phyloP scores from a whole-genome alignment of 2,113 vertebrate species.

The Psilopogon haemacephalus region DNA sequence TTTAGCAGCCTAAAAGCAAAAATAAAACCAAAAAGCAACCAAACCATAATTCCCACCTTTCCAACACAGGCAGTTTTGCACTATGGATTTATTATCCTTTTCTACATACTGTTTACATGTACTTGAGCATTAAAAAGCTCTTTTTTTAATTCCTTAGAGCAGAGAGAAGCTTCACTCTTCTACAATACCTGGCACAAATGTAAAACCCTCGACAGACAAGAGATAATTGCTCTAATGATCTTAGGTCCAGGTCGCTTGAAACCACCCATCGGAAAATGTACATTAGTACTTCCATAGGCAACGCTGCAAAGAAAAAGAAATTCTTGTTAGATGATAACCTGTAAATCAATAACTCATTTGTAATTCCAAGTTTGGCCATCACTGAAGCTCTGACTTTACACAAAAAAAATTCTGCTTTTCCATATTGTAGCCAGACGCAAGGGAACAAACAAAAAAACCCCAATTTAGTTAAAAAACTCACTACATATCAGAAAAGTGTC shows the following conservation, averaged over 20 bases:
- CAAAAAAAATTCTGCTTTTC: background rate
- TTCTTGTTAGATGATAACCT: background rate
- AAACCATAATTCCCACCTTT: background rate
- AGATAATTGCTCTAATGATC: constrained; percentile 92
- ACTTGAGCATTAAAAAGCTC: background rate
- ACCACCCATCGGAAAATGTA: constrained; percentile 99
- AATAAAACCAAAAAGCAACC: background rate
- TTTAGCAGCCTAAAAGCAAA: background rate
- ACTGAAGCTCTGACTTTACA: background rate
- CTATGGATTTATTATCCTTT: background rate
- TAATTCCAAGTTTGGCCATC: background rate
- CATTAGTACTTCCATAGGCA: constrained; percentile 95
- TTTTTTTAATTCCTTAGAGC: background rate
- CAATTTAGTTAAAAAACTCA: background rate
- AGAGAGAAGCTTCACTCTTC: background rate
- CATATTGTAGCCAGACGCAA: background rate
- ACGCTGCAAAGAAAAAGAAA: constrained; percentile 69
- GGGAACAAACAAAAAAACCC: background rate
- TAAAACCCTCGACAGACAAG: constrained; percentile 97
- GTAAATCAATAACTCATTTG: background rate
- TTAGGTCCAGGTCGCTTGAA: constrained; percentile 94
- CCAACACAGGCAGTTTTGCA: background rate
- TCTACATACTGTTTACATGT: background rate
- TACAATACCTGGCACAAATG: constrained; percentile 92
- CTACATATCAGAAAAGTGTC: background rate